Evolutionary conservation across 2,797 vertebrate genomes (phyloP).

Genomic region (Periparus ater): DNA sequence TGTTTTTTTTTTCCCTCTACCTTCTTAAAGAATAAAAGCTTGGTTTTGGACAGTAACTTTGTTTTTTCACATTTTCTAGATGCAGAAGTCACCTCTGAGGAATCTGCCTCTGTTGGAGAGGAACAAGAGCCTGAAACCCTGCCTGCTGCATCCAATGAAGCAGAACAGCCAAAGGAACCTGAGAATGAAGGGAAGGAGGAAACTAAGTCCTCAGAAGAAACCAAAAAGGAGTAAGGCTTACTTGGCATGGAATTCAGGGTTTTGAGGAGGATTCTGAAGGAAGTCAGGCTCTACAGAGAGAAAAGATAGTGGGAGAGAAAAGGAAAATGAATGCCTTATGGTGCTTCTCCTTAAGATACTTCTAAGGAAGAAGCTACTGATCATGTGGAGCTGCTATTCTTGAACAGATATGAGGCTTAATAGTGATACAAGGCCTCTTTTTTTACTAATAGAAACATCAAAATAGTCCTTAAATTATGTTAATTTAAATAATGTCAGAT

Average conservation of each 20-base stretch:
- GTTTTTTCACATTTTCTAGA: conserved; percentile 68
- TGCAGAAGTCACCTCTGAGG: conserved; percentile 85
- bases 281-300: background rate
- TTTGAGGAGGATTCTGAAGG: background rate
- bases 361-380: background rate
- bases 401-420: background rate
- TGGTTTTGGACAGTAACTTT: background rate
- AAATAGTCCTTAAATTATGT: background rate
- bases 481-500: background rate
- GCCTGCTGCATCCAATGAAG: conserved; percentile 73
- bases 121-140: conserved; percentile 81
- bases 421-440: background rate
- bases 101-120: conserved; percentile 85
- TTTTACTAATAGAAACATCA: background rate
- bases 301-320: background rate
- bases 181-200: conserved; percentile 79
- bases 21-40: background rate
- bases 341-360: background rate
- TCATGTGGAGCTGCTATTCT: background rate
- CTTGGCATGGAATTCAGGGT: background rate
- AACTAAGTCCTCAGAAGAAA: conserved; percentile 74
- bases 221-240: conserved; percentile 81
- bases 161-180: conserved; percentile 77
- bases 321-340: background rate
- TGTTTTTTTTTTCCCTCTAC: rapidly evolving